Evolutionary conservation across 2,113 vertebrate species (phyloP).

Genomic region (Aptenodytes forsteri): DNA sequence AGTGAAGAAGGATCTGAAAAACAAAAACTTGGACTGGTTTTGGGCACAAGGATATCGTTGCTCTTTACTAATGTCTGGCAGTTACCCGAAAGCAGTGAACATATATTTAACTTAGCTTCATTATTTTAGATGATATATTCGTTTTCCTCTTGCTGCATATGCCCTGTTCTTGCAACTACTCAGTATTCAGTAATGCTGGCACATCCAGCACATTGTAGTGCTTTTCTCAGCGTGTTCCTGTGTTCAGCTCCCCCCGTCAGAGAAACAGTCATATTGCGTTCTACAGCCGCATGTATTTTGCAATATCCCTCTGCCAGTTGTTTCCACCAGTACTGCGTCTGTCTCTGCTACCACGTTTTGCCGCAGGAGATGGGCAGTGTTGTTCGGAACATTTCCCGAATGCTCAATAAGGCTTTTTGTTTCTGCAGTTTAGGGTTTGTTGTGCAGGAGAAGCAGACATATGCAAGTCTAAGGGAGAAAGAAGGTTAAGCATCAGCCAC

Average conservation of each 20-base stretch:
- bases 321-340: background rate
- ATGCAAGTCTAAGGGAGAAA: background rate
- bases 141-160: background rate
- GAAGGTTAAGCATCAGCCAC: background rate
- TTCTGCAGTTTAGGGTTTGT: background rate
- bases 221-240: background rate
- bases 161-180: background rate
- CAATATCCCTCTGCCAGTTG: background rate
- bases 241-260: background rate
- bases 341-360: slow-evolving; percentile 2
- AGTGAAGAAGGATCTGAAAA: background rate
- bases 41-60: background rate
- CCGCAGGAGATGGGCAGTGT: background rate
- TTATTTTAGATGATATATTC: background rate
- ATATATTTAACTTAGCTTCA: background rate
- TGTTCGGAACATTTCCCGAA: slow-evolving; percentile 41
- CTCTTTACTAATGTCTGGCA: background rate
- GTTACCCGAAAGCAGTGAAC: background rate
- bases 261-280: background rate
- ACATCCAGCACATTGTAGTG: background rate
- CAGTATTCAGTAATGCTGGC: background rate
- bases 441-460: background rate
- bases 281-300: background rate
- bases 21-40: background rate
- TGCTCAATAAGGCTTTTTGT: background rate